Percentiles rank a stretch among this genome's conserved stretches.
phyloP scores from a whole-genome alignment of 2,113 vertebrate genomes.

The Bettongia penicillata region DNA sequence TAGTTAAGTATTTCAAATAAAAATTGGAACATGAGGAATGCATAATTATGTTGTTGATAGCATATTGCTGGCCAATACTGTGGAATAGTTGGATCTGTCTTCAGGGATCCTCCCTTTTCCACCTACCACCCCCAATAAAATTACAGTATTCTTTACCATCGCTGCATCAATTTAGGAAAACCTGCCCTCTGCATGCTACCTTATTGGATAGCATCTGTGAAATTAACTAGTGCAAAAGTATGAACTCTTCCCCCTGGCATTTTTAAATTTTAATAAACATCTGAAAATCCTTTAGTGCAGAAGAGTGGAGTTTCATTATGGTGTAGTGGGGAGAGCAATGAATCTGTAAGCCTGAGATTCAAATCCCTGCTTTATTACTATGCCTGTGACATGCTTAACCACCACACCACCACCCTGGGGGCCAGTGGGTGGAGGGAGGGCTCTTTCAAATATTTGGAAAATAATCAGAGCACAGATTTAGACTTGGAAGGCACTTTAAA shows the following conservation, averaged over 20 bases:
- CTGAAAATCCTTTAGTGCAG: conserved; percentile 18
- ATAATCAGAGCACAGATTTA: background rate
- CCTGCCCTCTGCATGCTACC: background rate
- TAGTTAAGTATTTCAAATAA: background rate
- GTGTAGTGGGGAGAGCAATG: background rate
- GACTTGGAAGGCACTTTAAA: background rate
- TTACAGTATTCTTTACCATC: background rate
- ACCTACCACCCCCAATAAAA: background rate
- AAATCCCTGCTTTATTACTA: background rate
- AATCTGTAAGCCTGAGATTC: background rate
- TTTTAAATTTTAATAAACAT: background rate
- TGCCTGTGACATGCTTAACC: background rate
- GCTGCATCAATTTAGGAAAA: background rate
- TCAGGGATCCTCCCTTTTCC: background rate
- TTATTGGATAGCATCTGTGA: conserved; percentile 1
- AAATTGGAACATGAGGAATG: conserved; percentile 6
- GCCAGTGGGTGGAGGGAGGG: background rate
- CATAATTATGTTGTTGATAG: conserved; percentile 24
- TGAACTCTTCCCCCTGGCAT: background rate
- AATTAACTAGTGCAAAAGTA: conserved; percentile 22
- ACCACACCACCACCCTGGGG: background rate
- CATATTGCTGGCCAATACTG: background rate
- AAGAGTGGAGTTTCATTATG: background rate
- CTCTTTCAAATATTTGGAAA: background rate
- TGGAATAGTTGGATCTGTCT: background rate